Evolutionary conservation across 1,140 invertebrate species (phyloP), one percentile per base, ranked within the genome.

Genomic region (Drosophila pseudoobscura): DNA sequence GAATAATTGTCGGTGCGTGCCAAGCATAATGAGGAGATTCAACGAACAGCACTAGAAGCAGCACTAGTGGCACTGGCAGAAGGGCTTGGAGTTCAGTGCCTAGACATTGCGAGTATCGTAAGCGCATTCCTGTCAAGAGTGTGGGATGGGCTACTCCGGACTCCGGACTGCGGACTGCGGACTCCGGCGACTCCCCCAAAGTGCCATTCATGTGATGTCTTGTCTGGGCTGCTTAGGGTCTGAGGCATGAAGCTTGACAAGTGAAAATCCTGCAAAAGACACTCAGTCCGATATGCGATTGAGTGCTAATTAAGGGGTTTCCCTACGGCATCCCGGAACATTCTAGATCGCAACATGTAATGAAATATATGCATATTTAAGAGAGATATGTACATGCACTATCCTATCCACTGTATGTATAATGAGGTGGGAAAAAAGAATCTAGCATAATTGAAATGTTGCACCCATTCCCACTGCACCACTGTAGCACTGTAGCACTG

Each of bases 1-100:
- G 83, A 85, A 85, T 85, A 87, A 87, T 87, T 87, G 83, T 79
- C 75, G 62, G 57, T 88, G 83, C 83, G 83, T 87, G 83, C 75
- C 49, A 70, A 65, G 83, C 83, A 87, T 87, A 85, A 85, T 85
- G 83, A 88, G 57, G 49, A 53, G 44, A 9, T 45, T 29, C 22
- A 41, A 53, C 9, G 26, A 51, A 64, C 22, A 74, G 61, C 56
- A 20, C 20, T 20, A 55, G 49, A 45, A 58, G 57, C 52, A 29
- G 53, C 47, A 59, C 17, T 50, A 15, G 54, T 24, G 20, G 54
- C 17, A 41, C 46, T 20, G 51, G 35, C 54, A 43, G 41, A 50
- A 73, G 63, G 78, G 75, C 60, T 84, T 35, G 8, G 31, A 5
- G 35, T 39, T 3, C 76, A 59, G 61, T 75, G 80, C 73, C 73